Percentiles rank a stretch among this genome's conserved stretches.
These are phyloP conservation scores for Lophius americanus DNA, from an alignment of 2,797 vertebrate genomes.

Conservation along the genomic window DNA sequence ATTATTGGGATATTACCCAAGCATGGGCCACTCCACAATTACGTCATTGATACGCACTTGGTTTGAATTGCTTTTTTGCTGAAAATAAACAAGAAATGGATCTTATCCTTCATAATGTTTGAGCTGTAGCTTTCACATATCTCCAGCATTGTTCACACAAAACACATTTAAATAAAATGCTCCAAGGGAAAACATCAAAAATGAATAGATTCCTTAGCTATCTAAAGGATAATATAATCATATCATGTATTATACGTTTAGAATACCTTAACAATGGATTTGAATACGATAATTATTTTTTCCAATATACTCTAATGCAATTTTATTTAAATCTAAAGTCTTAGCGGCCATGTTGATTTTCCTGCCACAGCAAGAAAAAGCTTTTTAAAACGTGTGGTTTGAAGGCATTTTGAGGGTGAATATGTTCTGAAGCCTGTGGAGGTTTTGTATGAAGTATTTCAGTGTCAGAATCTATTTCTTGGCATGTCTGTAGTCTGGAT, in stretches of 20 bases:
- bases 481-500: constrained; percentile 2
- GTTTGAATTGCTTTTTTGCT: constrained; percentile 60
- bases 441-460: constrained; percentile 7
- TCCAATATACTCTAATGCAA: constrained; percentile 31
- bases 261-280: constrained; percentile 9
- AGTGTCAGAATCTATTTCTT: not conserved
- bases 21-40: constrained; percentile 51
- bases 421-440: constrained; percentile 2
- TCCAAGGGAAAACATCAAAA: not conserved
- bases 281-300: constrained; percentile 15
- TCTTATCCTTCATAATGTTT: constrained; percentile 40
- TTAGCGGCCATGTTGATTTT: constrained; percentile 16
- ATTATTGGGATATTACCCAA: constrained; percentile 55
- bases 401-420: constrained; percentile 17
- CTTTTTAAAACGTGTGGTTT: constrained; percentile 13
- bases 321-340: constrained; percentile 42
- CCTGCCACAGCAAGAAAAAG: constrained; percentile 11
- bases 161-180: constrained; percentile 18
- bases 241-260: constrained; percentile 5
- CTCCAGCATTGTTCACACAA: constrained; percentile 24
- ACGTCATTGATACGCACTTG: constrained; percentile 58
- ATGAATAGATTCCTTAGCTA: not conserved
- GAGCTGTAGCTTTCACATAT: constrained; percentile 25
- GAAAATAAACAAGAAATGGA: constrained; percentile 56
- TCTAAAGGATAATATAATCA: not conserved